These are phyloP conservation scores for Pseudeuparius sepicola DNA, from an alignment of 2,888 invertebrate species.

Conservation along the genomic window DNA sequence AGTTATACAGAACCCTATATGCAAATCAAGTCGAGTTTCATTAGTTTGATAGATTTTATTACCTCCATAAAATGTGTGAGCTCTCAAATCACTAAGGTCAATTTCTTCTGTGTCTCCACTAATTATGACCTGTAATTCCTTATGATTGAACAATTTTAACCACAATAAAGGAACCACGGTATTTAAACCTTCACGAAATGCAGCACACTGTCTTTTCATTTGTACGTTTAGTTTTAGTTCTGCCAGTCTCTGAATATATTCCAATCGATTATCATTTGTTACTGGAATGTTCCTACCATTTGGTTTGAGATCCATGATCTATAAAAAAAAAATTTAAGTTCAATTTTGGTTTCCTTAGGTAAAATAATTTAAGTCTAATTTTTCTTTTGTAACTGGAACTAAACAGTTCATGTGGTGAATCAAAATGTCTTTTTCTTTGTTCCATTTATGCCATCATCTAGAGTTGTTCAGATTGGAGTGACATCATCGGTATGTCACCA, in stretches of 20 bases:
- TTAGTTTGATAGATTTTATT: too few species aligned
- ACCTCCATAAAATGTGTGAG: constrained; percentile 83
- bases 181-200: constrained; percentile 82
- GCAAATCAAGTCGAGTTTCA: too few species aligned
- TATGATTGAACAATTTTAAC: constrained; percentile 89
- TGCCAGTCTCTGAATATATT: constrained; percentile 93
- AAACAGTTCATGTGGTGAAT: too few species aligned
- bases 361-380: too few species aligned
- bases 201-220: constrained; percentile 74
- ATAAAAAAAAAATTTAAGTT: too few species aligned
- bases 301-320: constrained; percentile 83
- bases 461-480: too few species aligned
- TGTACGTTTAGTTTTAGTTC: constrained; percentile 92
- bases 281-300: constrained; percentile 86
- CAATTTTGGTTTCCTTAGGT: too few species aligned
- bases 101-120: constrained; percentile 93
- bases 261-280: constrained; percentile 84
- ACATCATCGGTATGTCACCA: too few species aligned
- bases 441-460: too few species aligned
- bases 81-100: constrained; percentile 78
- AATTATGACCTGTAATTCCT: constrained; percentile 92
- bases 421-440: too few species aligned
- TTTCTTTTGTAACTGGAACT: background rate
- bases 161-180: constrained; percentile 87
- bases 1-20: too few species aligned